Evolutionary conservation across 2,113 vertebrate genomes (phyloP).

Genomic region (Mobula hypostoma): DNA sequence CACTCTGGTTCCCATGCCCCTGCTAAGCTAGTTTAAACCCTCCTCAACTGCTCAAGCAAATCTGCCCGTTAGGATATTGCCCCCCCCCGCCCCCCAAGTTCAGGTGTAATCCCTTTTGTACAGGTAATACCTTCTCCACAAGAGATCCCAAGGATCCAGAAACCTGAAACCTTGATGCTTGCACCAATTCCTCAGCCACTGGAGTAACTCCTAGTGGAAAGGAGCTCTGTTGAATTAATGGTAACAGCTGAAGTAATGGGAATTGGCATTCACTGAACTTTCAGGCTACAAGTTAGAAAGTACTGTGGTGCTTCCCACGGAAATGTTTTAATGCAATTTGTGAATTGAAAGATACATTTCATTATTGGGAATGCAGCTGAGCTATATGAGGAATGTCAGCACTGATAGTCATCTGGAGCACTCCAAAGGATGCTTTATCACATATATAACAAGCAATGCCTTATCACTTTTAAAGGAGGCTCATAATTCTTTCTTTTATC

Average conservation of each 20-base stretch:
- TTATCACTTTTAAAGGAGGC: neutral
- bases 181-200: too few relatives aligned
- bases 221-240: neutral
- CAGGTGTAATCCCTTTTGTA: too few relatives aligned
- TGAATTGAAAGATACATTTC: neutral
- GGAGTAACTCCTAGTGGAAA: neutral
- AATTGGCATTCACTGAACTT: conserved; percentile 11
- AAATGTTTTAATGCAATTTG: neutral
- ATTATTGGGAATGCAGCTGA: neutral
- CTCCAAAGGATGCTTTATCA: neutral
- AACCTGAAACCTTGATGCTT: too few relatives aligned
- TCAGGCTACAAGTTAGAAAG: neutral
- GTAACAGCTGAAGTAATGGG: neutral
- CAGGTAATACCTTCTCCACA: too few relatives aligned
- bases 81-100: too few relatives aligned
- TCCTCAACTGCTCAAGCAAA: too few relatives aligned
- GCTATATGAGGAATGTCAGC: neutral
- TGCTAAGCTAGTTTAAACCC: too few relatives aligned
- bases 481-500: neutral
- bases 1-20: too few relatives aligned
- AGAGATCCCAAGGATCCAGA: too few relatives aligned
- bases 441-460: neutral
- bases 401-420: neutral
- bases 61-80: too few relatives aligned
- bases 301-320: neutral